Conservation (phyloP, 2,113 vertebrate genomes). For the Oostethus manadensis region DNA sequence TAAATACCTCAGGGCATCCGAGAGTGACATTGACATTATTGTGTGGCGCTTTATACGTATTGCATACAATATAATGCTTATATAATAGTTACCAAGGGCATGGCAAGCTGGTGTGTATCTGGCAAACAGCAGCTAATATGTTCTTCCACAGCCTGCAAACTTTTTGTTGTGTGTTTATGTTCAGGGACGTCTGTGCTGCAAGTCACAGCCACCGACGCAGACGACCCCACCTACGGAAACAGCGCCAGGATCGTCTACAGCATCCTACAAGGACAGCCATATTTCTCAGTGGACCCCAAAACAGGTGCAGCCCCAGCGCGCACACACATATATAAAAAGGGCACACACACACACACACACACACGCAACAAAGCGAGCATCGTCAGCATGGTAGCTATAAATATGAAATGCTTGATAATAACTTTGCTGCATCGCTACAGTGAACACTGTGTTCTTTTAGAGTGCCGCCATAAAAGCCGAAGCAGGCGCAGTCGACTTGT, state of each 20-base stretch:
- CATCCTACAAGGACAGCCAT: conserved; percentile 94
- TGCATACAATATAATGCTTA: no score
- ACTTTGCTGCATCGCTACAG: conserved; percentile 1
- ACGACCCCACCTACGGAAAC: conserved; percentile 95
- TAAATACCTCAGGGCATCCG: no score
- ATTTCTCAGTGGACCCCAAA: conserved; percentile 96
- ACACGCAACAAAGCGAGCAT: neutral
- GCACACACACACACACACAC: neutral
- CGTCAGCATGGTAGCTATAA: neutral
- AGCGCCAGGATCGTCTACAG: conserved; percentile 94
- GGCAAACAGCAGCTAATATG: no score
- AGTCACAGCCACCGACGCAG: conserved; percentile 90
- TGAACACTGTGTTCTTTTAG: conserved; percentile 29
- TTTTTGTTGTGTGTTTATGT: conserved; percentile 18
- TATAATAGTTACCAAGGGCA: no score
- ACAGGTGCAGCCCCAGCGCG: conserved; percentile 71
- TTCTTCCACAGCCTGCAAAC: neutral
- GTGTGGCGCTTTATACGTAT: no score
- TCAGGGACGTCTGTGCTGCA: conserved; percentile 92
- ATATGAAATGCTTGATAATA: conserved; percentile 12
- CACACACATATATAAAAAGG: no score
- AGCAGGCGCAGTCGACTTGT: conserved; percentile 32
- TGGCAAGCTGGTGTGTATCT: no score
- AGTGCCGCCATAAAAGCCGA: conserved; percentile 43
- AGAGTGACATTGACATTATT: no score